Evolutionary conservation across 2,797 vertebrate species (phyloP), one percentile per base, ranked within the genome.

Genomic region (Mallotus villosus): DNA sequence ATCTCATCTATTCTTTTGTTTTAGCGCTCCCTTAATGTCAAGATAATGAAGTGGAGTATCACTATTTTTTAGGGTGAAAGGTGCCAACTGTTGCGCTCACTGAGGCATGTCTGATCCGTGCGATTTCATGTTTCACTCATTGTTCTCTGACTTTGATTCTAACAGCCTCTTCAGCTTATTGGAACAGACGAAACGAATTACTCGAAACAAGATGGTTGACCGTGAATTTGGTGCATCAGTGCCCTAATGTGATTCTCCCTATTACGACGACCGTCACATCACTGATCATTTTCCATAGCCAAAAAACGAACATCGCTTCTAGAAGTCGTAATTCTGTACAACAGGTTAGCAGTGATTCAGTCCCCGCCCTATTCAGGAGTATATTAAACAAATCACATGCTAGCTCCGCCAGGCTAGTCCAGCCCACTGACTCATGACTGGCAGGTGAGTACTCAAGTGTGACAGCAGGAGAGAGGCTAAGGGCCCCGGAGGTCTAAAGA

Each of bases 21-120:
- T 84, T 75, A 73, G 77, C 85, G 74, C 82, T n/a, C 84, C 82
- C 81, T 81, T 83, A 75, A 81, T 1, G 64, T 0, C 2, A 64
- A 84, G 86, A 89, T 90, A 89, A 88, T 88, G 79, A 82, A 84
- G 79, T 76, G 32, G 49, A 5, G 70, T 78, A 75, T 72, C 49
- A 71, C 67, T 2, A 77, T 65, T 8, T 4, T 4, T 2, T 49
- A 68, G 77, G 82, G 71, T 62, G 21, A 72, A 81, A 87, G 80
- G 80, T 81, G 76, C 78, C 64, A 75, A 79, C 5, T 55, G 51
- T n/a, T 68, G 64, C 74, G 81, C 86, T 84, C 82, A 81, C 85
- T 81, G 80, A 77, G 77, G 71, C 66, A 70, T 68, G 55, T 75
- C 72, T 0, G 75, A 66, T 63, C 66, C 72, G 75, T 82, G 71